Base-by-base conservation (phyloP, 2,797 vertebrate genomes). In the Decapterus maruadsi region DNA sequence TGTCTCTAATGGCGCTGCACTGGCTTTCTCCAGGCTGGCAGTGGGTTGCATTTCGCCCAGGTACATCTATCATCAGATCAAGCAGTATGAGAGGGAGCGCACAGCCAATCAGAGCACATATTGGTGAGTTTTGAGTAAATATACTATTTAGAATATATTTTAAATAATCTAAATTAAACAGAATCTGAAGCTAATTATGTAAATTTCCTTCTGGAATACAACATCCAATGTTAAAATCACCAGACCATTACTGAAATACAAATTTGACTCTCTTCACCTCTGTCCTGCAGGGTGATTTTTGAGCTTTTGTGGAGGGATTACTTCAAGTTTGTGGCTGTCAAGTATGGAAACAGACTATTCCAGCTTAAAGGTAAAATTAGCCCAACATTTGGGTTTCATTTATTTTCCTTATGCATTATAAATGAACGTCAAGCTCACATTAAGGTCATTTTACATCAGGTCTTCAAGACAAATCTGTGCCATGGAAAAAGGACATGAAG, bases 271-370 rank as follows among this genome's bases (percentile, higher is more conserved):
- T 64, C 29, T 38, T 48, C 2, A 19, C 12, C 68, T 16, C 14
- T 79, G 6, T 78, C 11, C 40, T 61, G 11, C 79, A 96, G 96
- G 96, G 95, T 97, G 26, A 89, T 96, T 75, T 97, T 96, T 93
- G 95, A 97, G 19, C 94, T 97, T 68, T 65, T 96, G 14, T 96
- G 96, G 96, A 91, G 96, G 58, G 96, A 97, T 91, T 97, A 96
- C 82, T 96, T 97, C 80, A 94, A 86, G 70, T 97, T 96, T 77
- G 94, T 97, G 68, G 95, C 85, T 34, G 78, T 95, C 59, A 97
- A 96, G 83, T 96, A 95, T 0, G 95, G 95, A 87, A 89, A 89
- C 72, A 92, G 85, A 84, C 87, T 96, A 75, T 97, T 96, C 90
- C 90, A 95, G 1, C 2, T 91, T 1, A 84, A 90, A 90, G 96